Evolutionary conservation across 2,888 invertebrate species (phyloP), one percentile per base, ranked within the genome.

Genomic region (Linnaemya tessellans): DNA sequence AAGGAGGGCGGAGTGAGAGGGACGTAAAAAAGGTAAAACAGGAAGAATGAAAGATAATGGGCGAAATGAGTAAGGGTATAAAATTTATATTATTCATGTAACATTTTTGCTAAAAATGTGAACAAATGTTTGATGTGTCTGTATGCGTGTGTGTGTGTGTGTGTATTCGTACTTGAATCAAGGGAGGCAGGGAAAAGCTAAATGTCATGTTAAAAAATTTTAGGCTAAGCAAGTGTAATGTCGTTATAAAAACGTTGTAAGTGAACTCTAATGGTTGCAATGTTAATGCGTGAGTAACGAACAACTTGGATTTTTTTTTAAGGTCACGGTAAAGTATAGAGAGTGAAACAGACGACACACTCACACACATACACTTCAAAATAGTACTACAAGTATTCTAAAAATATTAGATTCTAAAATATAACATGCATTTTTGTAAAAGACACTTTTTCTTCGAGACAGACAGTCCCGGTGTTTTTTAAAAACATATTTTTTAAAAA

Each of bases 21-120:
- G 46, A 20, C 4, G n/a, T 5, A 20, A 20, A 9, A 58, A 3
- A 22, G n/a, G 11, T 22, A 15, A 64, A 64, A 62, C 20, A 20
- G 13, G n/a, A 25, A 18, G 43, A 43, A 13, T 4, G 60, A 70
- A 20, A 62, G 49, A 51, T 70, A 54, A 70, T 41, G 46, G 46
- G n/a, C 41, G 10, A 30, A 10, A 38, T 15, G 30, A 51, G n/a
- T 51, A 60, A 13, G 38, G 49, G 11, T 51, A 58, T 20, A 46
- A 68, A 51, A 30, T 30, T 30, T 5, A 30, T 62, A 41, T 54
- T 51, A 78, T 62, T 51, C 68, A 51, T 78, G 78, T 51, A 70
- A 41, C 20, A 62, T 51, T 70, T 70, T 70, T 70, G 18, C 38
- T 25, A 7, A 68, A 58, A 77, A 30, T 30, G 13, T 56, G 54